Percentiles rank a stretch among this genome's conserved stretches.
Conservation (phyloP, 2,113 vertebrate species). For the Loxodonta africana region DNA sequence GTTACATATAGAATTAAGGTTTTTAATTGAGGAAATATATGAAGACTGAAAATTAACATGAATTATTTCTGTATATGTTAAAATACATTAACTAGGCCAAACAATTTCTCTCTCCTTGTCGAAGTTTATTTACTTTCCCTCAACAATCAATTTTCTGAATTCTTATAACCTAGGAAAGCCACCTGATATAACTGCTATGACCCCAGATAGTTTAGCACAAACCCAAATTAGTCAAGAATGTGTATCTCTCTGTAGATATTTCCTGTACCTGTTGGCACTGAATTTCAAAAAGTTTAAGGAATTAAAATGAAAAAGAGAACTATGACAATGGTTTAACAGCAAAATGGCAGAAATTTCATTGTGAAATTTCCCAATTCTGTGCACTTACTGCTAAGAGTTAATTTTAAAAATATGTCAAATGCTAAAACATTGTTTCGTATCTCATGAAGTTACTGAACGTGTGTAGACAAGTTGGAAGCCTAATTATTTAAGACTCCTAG, state of each 20-base stretch:
- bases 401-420: conserved; percentile 50
- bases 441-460: conserved; percentile 69
- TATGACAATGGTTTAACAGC: conserved; percentile 48
- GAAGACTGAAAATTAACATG: neutral
- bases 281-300: conserved; percentile 53
- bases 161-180: neutral
- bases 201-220: conserved; percentile 64
- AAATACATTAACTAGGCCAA: conserved; percentile 48
- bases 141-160: conserved; percentile 55
- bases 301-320: conserved; percentile 61
- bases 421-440: conserved; percentile 34
- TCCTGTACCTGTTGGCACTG: conserved; percentile 11
- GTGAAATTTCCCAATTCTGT: conserved; percentile 19
- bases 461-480: conserved; percentile 75
- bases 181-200: neutral
- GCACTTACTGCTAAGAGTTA: conserved; percentile 57
- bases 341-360: conserved; percentile 49
- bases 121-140: conserved; percentile 50
- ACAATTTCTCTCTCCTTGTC: conserved; percentile 6
- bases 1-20: neutral
- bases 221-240: conserved; percentile 42
- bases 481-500: conserved; percentile 78
- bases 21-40: conserved; percentile 57
- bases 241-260: conserved; percentile 47
- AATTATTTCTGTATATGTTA: conserved; percentile 34